Conservation (phyloP, 2,113 vertebrate species). For the Pedionomus torquatus region DNA sequence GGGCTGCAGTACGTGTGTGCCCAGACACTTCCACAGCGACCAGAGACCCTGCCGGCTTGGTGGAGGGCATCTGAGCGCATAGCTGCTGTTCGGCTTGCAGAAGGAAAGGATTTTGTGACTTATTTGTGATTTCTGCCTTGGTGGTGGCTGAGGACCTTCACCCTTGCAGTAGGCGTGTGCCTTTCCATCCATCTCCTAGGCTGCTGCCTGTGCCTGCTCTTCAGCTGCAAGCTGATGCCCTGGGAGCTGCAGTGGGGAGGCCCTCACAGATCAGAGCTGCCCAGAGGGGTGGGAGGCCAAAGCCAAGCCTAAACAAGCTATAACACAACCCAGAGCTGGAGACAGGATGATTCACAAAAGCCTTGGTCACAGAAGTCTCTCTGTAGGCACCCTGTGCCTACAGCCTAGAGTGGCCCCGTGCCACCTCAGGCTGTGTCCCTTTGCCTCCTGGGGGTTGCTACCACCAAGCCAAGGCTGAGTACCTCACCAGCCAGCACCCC, state of each 20-base stretch:
- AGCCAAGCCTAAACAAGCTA: background rate
- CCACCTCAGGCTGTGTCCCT: background rate
- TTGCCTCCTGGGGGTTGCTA: background rate
- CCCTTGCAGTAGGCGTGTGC: background rate
- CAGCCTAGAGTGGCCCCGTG: background rate
- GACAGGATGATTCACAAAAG: background rate
- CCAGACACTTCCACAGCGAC: background rate
- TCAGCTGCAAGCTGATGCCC: background rate
- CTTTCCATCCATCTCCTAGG: accelerated
- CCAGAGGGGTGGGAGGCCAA: background rate
- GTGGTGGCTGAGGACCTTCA: background rate
- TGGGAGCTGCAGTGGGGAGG: background rate
- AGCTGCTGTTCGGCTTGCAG: background rate
- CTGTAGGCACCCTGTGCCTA: background rate
- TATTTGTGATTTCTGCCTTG: background rate
- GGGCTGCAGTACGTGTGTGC: background rate
- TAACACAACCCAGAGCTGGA: background rate
- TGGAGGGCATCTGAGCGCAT: accelerated
- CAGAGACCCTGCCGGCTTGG: background rate
- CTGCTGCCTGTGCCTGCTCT: background rate
- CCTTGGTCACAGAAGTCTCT: background rate
- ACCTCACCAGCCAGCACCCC: background rate
- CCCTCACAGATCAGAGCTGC: background rate
- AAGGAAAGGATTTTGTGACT: accelerated
- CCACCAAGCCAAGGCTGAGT: background rate